phyloP scores from a whole-genome alignment of 2,797 vertebrate species.

The Oreochromis mossambicus region DNA sequence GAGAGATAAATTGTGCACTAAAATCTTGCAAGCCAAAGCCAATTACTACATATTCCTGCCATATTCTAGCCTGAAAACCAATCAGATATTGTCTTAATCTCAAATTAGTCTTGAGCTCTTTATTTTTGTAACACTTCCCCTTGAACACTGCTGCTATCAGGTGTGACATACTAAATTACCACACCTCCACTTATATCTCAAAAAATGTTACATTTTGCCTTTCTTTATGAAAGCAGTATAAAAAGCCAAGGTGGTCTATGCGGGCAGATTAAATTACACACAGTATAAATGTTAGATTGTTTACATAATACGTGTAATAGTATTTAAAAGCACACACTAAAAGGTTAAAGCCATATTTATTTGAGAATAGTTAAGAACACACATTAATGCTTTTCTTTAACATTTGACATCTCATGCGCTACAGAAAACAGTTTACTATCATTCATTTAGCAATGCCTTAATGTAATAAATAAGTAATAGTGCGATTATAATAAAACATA shows the following conservation, averaged over 20 bases:
- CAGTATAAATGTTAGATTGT: neutral
- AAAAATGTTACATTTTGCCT: neutral
- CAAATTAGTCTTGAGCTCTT: neutral
- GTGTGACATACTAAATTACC: neutral
- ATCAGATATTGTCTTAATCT: neutral
- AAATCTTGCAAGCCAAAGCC: neutral
- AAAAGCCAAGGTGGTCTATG: neutral
- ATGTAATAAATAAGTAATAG: neutral
- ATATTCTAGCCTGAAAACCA: neutral
- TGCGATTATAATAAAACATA: neutral
- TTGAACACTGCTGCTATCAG: neutral
- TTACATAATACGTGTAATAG: neutral
- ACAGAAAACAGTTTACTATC: neutral
- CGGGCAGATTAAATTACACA: neutral
- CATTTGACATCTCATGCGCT: neutral
- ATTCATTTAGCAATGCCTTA: neutral
- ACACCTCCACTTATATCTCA: neutral
- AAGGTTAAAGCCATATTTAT: neutral
- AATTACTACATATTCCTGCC: neutral
- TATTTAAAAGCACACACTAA: neutral
- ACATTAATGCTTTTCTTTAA: neutral
- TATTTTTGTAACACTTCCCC: neutral
- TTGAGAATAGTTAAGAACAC: neutral
- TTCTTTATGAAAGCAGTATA: neutral
- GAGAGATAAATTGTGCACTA: neutral